Base-by-base conservation (phyloP, 2,888 invertebrate species). In the Caenorhabditis virilis region DNA sequence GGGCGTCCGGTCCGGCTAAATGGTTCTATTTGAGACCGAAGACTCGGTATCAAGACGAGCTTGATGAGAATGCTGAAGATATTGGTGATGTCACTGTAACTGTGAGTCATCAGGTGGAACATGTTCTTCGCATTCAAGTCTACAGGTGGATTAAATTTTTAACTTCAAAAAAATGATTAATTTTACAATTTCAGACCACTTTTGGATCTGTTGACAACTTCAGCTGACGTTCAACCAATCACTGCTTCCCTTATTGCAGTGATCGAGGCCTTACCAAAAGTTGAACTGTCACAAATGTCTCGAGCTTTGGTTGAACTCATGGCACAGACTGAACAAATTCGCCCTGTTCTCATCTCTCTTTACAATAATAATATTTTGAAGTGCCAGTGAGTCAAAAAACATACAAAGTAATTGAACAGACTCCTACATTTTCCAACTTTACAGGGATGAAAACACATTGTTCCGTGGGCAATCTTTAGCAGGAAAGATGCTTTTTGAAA, bases 401-500 rank as follows among this genome's bases (percentile, higher is more conserved):
- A 2, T 15, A 3, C 13, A n/a, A 36, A 7, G 36, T 13, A 36
- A 43, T 26, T 26, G n/a, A 13, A 5, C n/a, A n/a, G n/a, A n/a
- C n/a, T n/a, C n/a, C n/a, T n/a, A n/a, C n/a, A n/a, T n/a, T n/a
- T n/a, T n/a, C n/a, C n/a, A n/a, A 36, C 5, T 36, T 57, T 77
- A 25, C 68, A 78, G 77, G 50, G 82, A 82, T 63, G 72, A 75
- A 52, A 82, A 82, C 62, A 82, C 82, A 0, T 65, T 82, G 26
- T 82, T 82, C 58, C 80, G 82, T 2, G 76, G 74, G 18, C 80
- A 80, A 56, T 76, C 78, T 7, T 58, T 82, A 49, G 75, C 79
- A 23, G 74, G 75, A 18, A 82, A 80, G 47, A 70, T 82, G 67
- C 63, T 82, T 55, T 78, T 77, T 53, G 82, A 82, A 51, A 61